These are phyloP conservation scores for Cochlearius cochlearius DNA, from an alignment of 2,113 vertebrate species.

Conservation along the genomic window DNA sequence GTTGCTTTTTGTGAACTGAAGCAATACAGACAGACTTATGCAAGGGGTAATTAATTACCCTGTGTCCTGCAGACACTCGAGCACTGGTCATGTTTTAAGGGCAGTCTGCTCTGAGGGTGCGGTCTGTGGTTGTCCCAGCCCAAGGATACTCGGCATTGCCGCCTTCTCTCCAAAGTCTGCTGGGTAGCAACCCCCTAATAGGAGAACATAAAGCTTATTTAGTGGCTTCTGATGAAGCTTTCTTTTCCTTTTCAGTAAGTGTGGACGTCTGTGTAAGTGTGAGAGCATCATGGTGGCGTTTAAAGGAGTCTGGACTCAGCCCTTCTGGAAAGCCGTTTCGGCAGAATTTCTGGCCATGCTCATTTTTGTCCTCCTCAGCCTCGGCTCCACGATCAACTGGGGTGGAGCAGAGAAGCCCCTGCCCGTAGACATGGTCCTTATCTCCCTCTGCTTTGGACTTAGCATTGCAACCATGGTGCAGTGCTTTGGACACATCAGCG, in stretches of 20 bases:
- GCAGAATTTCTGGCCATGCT: constrained; percentile 92
- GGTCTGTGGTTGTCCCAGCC: background rate
- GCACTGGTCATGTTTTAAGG: background rate
- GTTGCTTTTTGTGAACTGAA: background rate
- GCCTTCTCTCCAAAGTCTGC: background rate
- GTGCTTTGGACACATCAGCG: constrained; percentile 95
- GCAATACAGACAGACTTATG: background rate
- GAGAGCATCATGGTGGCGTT: constrained; percentile 89
- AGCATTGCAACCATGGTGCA: constrained; percentile 97
- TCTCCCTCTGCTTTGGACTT: constrained; percentile 94
- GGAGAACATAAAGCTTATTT: background rate
- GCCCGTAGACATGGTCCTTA: constrained; percentile 87
- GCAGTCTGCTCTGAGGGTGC: background rate
- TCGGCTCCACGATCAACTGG: constrained; percentile 95
- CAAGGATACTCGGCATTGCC: background rate
- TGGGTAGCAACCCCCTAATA: background rate
- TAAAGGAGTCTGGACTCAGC: constrained; percentile 94
- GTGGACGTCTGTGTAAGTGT: constrained; percentile 79
- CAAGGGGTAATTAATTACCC: background rate
- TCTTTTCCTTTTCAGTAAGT: constrained; percentile 82
- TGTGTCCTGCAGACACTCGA: background rate
- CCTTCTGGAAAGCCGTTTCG: constrained; percentile 92
- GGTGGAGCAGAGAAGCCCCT: constrained; percentile 78
- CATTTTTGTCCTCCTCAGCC: constrained; percentile 91
- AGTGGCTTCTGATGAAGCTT: background rate